Base-by-base conservation (phyloP, 2,113 vertebrate genomes). In the Anolis sagrei region DNA sequence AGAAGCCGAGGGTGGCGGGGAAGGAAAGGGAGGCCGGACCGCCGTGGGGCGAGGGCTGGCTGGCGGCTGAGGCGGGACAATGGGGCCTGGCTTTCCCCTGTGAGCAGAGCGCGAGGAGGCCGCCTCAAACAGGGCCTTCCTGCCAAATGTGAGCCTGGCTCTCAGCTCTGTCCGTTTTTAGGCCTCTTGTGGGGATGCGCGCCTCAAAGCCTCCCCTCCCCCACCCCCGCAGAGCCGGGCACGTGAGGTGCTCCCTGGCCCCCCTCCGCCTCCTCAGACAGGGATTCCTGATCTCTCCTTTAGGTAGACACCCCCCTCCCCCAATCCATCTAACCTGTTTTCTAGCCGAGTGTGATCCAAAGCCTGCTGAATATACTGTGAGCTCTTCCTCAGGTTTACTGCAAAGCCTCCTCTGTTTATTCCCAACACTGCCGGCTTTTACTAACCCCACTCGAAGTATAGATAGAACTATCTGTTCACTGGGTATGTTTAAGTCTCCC, bases 11-110 rank as follows among this genome's bases (percentile, higher is more conserved):
- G n/a, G 73, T 32, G 5, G 32, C 32, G 25, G 61, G 13, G 39
- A 19, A 16, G 54, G 64, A 29, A 10, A 1, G 64, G 75, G 23
- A 19, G 48, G n/a, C 13, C 23, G 9, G 58, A 8, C 19, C 13
- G 68, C 25, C 18, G 10, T 19, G 64, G 78, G 69, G 23, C 70
- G 58, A 49, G 21, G 36, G 68, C 39, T 73, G 76, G 68, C 39
- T 44, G 39, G 39, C 39, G 2, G 39, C 69, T 74, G 54, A 80
- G 84, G 84, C 68, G 84, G 84, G 84, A 86, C 84, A 86, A 86
- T 86, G 78, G 84, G 84, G 78, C 84, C 70, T 64, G 39, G 36
- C 23, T 32, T 49, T 62, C 21, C 77, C 77, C 64, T 29, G 75
- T 34, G 48, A 34, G 36, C 34, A 54, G n/a, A 70, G 32, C 48